phyloP scores from a whole-genome alignment of 2,888 invertebrate species.

The Andrena bucephala region DNA sequence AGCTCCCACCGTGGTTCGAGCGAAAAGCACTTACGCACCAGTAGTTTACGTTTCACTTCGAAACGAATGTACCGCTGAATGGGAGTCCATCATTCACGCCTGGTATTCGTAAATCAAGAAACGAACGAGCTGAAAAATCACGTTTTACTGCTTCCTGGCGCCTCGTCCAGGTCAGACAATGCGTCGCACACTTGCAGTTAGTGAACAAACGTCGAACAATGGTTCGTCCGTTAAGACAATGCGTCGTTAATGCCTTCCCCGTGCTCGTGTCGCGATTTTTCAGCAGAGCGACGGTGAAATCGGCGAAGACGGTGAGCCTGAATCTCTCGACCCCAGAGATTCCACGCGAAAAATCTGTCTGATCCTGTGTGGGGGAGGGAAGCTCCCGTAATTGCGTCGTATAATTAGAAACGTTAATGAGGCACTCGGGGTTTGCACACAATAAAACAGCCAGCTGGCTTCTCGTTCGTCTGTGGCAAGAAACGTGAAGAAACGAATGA shows the following conservation, averaged over 20 bases:
- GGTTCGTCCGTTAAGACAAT: slow-evolving; percentile 64
- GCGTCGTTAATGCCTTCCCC: slow-evolving; percentile 65
- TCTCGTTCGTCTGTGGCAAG: background rate
- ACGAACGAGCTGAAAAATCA: slow-evolving; percentile 22
- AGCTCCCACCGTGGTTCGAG: no score
- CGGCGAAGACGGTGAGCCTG: slow-evolving; percentile 38
- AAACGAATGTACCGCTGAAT: background rate
- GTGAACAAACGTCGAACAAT: slow-evolving; percentile 65
- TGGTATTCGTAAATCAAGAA: slow-evolving; percentile 37
- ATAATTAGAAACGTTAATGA: slow-evolving; percentile 67
- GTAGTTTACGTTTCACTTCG: background rate
- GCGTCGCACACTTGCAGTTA: slow-evolving; percentile 47
- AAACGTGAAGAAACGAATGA: background rate
- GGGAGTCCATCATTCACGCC: background rate
- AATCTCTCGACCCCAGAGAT: slow-evolving; percentile 32
- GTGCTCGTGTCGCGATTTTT: slow-evolving; percentile 60
- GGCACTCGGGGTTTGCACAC: slow-evolving; percentile 58
- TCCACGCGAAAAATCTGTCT: background rate
- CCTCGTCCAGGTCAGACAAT: slow-evolving; percentile 53
- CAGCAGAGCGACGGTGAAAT: slow-evolving; percentile 38
- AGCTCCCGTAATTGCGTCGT: slow-evolving; percentile 25
- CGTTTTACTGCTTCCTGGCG: slow-evolving; percentile 53
- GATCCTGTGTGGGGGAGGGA: slow-evolving; percentile 10
- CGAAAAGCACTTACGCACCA: no score
- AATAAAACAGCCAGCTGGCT: slow-evolving; percentile 43